Evolutionary conservation across 2,113 vertebrate genomes (phyloP), one percentile per base, ranked within the genome.

Genomic region (Lamprotornis superbus): DNA sequence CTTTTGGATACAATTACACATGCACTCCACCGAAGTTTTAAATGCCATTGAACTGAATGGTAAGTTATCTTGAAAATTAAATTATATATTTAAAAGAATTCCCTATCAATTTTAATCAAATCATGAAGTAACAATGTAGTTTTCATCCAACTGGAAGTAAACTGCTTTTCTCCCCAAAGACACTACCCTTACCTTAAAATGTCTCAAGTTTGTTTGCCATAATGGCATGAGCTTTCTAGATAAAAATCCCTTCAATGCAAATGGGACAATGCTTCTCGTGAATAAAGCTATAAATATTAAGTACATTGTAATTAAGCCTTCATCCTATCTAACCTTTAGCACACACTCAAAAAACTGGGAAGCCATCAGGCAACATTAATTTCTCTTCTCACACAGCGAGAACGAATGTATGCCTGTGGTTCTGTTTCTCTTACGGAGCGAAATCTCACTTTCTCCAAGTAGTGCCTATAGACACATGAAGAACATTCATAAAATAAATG

Each of bases 231-330:
- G 83, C 61, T 82, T 78, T 53, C 71, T 40, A 73, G 78, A 79
- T 40, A 92, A 95, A 89, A 94, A 87, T 79, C 57, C 71, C 70
- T 89, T 89, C 27, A 79, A 95, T 5, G 2, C 55, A 89, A 95
- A 71, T 40, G n/a, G 37, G 52, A 84, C 56, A 92, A 94, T 65
- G 71, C 44, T 88, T 81, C 71, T 27, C 53, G 8, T 76, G 79
- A 86, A 87, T 50, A 57, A 93, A 83, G 69, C 52, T 47, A 92
- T 91, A 96, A 97, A 93, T 95, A 91, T 84, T 91, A 86, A 94
- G 59, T 40, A 89, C 88, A 53, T 53, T 8, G 82, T 92, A 87
- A 95, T 87, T 94, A 97, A 94, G 73, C 63, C 94, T 88, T 78
- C 11, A 11, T 95, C 93, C 93, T 94, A 64, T 42, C 78, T 90